Evolutionary conservation across 2,113 vertebrate species (phyloP).

Genomic region (Macquaria australasica): DNA sequence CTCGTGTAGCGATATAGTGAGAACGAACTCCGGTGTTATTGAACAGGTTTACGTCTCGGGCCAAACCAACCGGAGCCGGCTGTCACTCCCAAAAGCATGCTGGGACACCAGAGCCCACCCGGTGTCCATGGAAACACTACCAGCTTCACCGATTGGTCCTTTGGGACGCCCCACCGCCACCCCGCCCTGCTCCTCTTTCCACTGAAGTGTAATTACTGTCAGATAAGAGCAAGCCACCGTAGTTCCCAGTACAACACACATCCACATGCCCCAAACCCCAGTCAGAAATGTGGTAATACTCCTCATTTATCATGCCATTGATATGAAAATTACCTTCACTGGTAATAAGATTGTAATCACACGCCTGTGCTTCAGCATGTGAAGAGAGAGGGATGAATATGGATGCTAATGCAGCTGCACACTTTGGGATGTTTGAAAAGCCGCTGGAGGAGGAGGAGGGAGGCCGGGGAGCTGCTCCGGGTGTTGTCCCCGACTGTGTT

Average conservation of each 20-base stretch:
- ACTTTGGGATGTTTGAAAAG: slow-evolving; percentile 37
- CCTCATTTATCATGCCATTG: slow-evolving; percentile 61
- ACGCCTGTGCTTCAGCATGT: slow-evolving; percentile 30
- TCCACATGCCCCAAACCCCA: slow-evolving; percentile 1
- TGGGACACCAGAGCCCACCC: slow-evolving; percentile 69
- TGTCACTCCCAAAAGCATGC: slow-evolving; percentile 73
- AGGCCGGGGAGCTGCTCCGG: slow-evolving; percentile 21
- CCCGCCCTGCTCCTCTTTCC: slow-evolving; percentile 30
- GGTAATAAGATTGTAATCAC: slow-evolving; percentile 63
- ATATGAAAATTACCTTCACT: slow-evolving; percentile 72
- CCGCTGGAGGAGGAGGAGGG: slow-evolving; percentile 17
- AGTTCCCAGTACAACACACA: slow-evolving; percentile 10
- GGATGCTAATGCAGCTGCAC: slow-evolving; percentile 62
- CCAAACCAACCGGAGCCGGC: slow-evolving; percentile 56
- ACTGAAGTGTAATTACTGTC: slow-evolving; percentile 76
- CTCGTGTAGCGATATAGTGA: background rate
- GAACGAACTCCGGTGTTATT: slow-evolving; percentile 13
- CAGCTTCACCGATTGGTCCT: slow-evolving; percentile 74
- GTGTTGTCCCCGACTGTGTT: slow-evolving; percentile 50
- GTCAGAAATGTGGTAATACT: slow-evolving; percentile 45
- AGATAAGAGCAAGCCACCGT: slow-evolving; percentile 30
- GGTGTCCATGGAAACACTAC: slow-evolving; percentile 78
- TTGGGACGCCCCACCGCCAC: slow-evolving; percentile 57
- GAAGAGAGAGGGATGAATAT: slow-evolving; percentile 34
- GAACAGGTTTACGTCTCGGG: slow-evolving; percentile 36